A percentile compares a stretch with the other conserved stretches of the same genome.
Conservation (phyloP, 2,113 vertebrate genomes). For the Uria lomvia region DNA sequence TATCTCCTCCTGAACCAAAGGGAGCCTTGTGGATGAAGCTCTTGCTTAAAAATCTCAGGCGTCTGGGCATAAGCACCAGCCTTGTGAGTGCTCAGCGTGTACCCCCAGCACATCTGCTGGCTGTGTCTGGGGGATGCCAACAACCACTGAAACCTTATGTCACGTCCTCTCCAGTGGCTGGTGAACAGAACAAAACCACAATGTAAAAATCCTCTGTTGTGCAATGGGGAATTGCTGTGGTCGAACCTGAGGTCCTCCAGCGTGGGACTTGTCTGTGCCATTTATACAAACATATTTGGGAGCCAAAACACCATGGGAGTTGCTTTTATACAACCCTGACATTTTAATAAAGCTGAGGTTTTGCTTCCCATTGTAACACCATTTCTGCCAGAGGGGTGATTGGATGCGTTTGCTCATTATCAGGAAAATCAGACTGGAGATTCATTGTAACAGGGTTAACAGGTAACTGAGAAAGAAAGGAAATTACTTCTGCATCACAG, state of each 20-base stretch:
- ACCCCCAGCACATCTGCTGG: background rate
- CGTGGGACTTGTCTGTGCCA: fast-evolving
- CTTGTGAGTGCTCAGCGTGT: fast-evolving
- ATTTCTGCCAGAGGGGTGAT: background rate
- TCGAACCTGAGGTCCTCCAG: background rate
- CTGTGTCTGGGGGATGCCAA: background rate
- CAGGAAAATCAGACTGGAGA: constrained; percentile 15
- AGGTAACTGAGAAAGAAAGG: constrained; percentile 37
- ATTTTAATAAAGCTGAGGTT: background rate
- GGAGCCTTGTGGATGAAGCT: background rate
- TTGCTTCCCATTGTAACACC: background rate
- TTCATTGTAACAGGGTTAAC: constrained; percentile 31
- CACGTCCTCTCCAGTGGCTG: background rate
- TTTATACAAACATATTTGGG: background rate
- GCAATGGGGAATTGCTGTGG: background rate
- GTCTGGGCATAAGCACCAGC: fast-evolving
- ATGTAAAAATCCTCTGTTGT: background rate
- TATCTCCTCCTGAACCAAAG: background rate
- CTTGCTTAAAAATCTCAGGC: background rate
- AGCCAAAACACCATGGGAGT: background rate
- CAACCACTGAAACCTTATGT: fast-evolving
- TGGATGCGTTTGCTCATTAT: constrained; percentile 17
- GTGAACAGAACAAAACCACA: background rate
- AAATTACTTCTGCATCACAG: constrained; percentile 39
- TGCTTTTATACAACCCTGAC: background rate